phyloP scores from a whole-genome alignment of 2,113 vertebrate species.

The Ovibos moschatus region DNA sequence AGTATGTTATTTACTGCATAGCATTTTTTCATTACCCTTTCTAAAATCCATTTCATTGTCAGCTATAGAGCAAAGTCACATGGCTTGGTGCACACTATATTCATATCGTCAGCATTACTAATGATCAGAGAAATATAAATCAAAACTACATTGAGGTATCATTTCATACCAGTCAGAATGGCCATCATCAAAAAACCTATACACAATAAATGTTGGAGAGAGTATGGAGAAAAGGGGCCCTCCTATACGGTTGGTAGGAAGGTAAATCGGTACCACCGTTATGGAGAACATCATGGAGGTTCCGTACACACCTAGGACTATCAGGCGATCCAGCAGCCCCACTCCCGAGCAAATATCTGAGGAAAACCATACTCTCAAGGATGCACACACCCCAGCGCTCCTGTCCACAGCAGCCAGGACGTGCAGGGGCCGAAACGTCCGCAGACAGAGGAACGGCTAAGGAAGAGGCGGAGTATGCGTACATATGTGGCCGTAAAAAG shows the following conservation, averaged over 20 bases:
- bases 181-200: background rate
- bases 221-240: background rate
- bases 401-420: background rate
- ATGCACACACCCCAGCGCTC: background rate
- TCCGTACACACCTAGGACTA: background rate
- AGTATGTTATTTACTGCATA: slow-evolving; percentile 1
- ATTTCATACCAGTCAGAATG: background rate
- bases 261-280: background rate
- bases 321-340: background rate
- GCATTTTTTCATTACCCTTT: slow-evolving; percentile 14
- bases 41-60: background rate
- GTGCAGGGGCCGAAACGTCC: rapidly evolving
- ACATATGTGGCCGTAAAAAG: rapidly evolving
- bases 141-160: background rate
- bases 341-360: too few relatives aligned
- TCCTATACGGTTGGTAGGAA: rapidly evolving
- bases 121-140: background rate
- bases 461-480: rapidly evolving
- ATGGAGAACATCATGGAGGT: rapidly evolving
- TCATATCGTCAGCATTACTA: background rate
- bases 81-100: background rate
- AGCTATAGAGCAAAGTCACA: background rate
- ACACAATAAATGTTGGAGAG: background rate
- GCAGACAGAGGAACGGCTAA: rapidly evolving
- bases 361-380: rapidly evolving